Evolutionary conservation across 2,113 vertebrate genomes (phyloP), one percentile per base, ranked within the genome.

Genomic region (Triplophysa tibetana): DNA sequence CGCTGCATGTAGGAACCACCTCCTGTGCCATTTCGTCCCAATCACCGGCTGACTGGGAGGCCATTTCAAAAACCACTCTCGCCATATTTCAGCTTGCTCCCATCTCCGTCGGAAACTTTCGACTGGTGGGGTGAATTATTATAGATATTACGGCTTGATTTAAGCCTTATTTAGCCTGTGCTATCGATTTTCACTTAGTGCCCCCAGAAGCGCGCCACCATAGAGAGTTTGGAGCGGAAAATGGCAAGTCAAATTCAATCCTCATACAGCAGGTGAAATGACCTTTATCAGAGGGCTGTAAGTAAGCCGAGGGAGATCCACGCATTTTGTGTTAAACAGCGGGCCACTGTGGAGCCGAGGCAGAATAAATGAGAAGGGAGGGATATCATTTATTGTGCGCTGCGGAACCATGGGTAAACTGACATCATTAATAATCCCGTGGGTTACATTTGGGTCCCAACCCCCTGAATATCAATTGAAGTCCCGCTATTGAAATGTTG

Each of bases 131-230:
- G 62, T 74, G 70, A 85, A 86, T 85, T 70, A 82, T 81, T 84
- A 80, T 80, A 73, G 82, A 87, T 81, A 87, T 85, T 87, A 80
- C 62, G 26, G 33, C 65, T 79, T 80, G 79, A 86, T 88, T 82
- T 85, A 87, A 86, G 86, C 87, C 78, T 80, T 81, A 77, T 86
- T 85, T 84, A 86, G 87, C 81, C 75, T 50, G 26, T 10, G n/a
- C 62, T 83, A 86, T 86, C 26, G 85, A 87, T 88, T 88, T 85
- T 82, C 83, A 85, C 83, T 88, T 88, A 86, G 75, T 38, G 58
- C 70, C 63, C 81, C 82, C 66, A 86, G 69, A 80, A 43, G 68
- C 63, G 64, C 9, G 62, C 43, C 54, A 67, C 78, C 73, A 77
- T 56, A 38, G 54, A 76, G 54, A 65, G 74, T 61, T 79, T 78